Evolutionary conservation across 2,113 vertebrate species (phyloP), one percentile per base, ranked within the genome.

Genomic region (Sinocyclocheilus anophthalmus): DNA sequence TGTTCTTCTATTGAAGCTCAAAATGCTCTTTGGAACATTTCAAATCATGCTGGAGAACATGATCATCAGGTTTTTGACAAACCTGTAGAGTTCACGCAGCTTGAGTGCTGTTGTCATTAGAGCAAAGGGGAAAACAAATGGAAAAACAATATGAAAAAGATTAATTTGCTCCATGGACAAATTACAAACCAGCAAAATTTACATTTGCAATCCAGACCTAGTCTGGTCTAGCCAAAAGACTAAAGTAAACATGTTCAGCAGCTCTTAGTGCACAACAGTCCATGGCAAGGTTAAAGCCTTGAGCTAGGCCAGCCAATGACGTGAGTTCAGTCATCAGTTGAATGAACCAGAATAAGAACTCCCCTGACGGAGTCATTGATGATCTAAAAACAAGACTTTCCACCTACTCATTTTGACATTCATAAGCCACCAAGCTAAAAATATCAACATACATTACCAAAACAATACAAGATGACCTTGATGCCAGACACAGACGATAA

Each of bases 261-360:
- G 93, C 93, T 90, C 55, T 12, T 55, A 50, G 65, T 83, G 14
- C 65, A 39, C 26, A 55, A 50, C 20, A 24, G 30, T 72, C 42
- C 8, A 92, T 91, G 93, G 94, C 96, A 96, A 95, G 95, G 96
- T 95, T 95, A 14, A 95, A 91, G 87, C 93, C 95, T 94, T 95
- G 95, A 94, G 93, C 92, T 90, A 92, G 94, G 94, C 95, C 94
- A 95, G 65, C 93, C 94, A 94, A 93, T 96, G 96, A 97, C 95
- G 95, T 94, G 94, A 94, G 94, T 94, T 95, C 93, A 93, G 93
- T 94, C 94, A 95, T 95, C 92, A 96, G 93, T 3, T 22, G 50
- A 73, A 24, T 24, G 50, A 83, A 73, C 67, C 5, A 55, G 8
- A 65, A 12, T 57, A 45, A 81, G 37, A 26, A 12, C 59, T 37